Evolutionary conservation across 2,888 invertebrate genomes (phyloP).

Genomic region (Amblyjoppa proteus): DNA sequence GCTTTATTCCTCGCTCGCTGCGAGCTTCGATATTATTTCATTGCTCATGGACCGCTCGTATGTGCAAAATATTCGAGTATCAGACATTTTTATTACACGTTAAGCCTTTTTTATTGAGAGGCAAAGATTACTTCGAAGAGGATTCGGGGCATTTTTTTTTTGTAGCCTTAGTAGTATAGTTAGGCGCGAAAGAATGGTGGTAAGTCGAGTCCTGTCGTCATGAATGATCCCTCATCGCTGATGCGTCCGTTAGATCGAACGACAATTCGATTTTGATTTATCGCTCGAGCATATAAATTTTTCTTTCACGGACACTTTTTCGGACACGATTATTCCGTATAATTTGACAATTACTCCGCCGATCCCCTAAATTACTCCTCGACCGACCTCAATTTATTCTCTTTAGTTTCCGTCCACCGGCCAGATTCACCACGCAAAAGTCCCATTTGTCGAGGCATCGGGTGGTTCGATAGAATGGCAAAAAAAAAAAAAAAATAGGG

Average conservation of each 20-base stretch:
- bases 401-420: constrained; percentile 8
- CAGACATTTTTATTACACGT: neutral
- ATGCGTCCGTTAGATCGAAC: constrained; percentile 37
- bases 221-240: neutral
- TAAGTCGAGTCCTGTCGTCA: neutral
- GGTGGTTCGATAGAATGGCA: neutral
- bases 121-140: neutral
- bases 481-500: neutral
- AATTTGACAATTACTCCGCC: constrained; percentile 54
- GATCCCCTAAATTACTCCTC: neutral
- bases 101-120: neutral
- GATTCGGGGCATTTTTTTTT: neutral
- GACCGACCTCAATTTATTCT: neutral
- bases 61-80: neutral
- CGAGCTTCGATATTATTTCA: neutral
- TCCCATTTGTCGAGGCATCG: constrained; percentile 46
- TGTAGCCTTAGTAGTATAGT: neutral
- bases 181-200: neutral
- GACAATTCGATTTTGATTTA: constrained; percentile 24
- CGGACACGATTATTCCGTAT: constrained; percentile 57
- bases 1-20: constrained; percentile 5
- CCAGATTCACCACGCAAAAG: constrained; percentile 47
- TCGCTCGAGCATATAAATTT: constrained; percentile 30
- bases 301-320: constrained; percentile 21
- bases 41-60: neutral